Base-by-base conservation (phyloP, 2,888 invertebrate genomes). In the Boloria euphrosyne region DNA sequence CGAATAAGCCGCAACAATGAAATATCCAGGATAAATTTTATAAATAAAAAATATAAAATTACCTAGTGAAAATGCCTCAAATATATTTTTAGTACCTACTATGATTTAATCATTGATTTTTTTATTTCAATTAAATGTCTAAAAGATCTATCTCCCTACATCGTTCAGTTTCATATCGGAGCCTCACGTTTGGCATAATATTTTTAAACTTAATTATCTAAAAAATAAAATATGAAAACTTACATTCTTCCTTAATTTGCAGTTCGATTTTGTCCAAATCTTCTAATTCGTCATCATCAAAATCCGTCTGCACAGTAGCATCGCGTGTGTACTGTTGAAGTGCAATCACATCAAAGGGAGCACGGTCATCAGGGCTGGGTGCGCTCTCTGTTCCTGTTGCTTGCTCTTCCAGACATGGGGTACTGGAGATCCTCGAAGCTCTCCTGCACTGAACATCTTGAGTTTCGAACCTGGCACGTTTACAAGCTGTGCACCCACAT, bases 401-500 rank as follows among this genome's bases (percentile, higher is more conserved):
- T 46, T 68, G 68, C 61, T 68, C 70, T 10, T 66, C 66, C 17
- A 57, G 62, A 31, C 66, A 70, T 14, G 78, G 73, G 82, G 79
- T 61, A 49, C 57, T 63, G 13, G 66, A 31, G 27, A 53, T 61
- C 58, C 68, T 66, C 14, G 57, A 61, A 17, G 81, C 82, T 74
- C 71, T 75, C 75, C 73, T 68, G 62, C 66, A 64, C 53, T 61
- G 69, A 58, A 82, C 67, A 80, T 72, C 84, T 75, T 82, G 66
- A 73, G 80, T 69, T 78, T 82, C 70, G 76, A 81, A 81, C 63
- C 91, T 83, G 69, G 93, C 93, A 75, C 93, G 93, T 76, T 93
- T 93, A 87, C 95, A 95, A 80, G 95, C 95, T 66, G 95, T 94
- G 89, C 95, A 95, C 74, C 95, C 94, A 85, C 95, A 95, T 87